phyloP scores from a whole-genome alignment of 2,888 invertebrate species.

The Watsonalla cultraria region DNA sequence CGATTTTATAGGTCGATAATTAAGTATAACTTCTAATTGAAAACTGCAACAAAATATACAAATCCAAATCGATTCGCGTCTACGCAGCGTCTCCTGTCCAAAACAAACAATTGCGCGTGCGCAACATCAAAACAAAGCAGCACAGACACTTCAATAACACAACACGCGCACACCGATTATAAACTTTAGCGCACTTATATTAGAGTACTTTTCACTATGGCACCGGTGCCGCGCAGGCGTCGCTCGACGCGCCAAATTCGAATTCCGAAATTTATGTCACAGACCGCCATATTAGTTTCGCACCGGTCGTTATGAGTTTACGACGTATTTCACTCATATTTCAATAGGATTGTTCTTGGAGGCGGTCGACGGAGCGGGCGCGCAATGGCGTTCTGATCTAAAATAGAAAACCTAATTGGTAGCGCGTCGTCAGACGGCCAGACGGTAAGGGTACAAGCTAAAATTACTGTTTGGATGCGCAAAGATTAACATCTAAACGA shows the following conservation, averaged over 20 bases:
- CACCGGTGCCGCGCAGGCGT: slow-evolving; percentile 8
- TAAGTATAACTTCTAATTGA: neutral
- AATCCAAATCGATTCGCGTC: slow-evolving; percentile 6
- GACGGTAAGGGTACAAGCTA: slow-evolving; percentile 59
- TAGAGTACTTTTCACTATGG: slow-evolving; percentile 23
- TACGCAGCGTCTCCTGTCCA: slow-evolving; percentile 19
- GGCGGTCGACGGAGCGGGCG: slow-evolving; percentile 38
- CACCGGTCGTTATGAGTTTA: slow-evolving; percentile 30
- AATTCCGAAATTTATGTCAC: slow-evolving; percentile 27
- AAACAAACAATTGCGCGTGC: slow-evolving; percentile 28
- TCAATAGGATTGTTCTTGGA: slow-evolving; percentile 26
- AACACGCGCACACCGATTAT: slow-evolving; percentile 17
- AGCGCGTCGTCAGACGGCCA: slow-evolving; percentile 55
- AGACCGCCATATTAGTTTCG: slow-evolving; percentile 22
- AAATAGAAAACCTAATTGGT: slow-evolving; percentile 68
- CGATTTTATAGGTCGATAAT: no score
- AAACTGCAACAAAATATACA: slow-evolving; percentile 1
- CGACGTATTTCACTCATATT: slow-evolving; percentile 39
- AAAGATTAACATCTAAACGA: slow-evolving; percentile 36
- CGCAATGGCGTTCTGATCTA: slow-evolving; percentile 43
- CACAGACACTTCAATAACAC: slow-evolving; percentile 24
- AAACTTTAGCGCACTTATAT: slow-evolving; percentile 16
- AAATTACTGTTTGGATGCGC: slow-evolving; percentile 46
- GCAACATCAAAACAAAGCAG: slow-evolving; percentile 35
- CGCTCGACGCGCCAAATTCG: slow-evolving; percentile 13